phyloP scores from a whole-genome alignment of 2,888 invertebrate species.

The Rhodophaea formosa region DNA sequence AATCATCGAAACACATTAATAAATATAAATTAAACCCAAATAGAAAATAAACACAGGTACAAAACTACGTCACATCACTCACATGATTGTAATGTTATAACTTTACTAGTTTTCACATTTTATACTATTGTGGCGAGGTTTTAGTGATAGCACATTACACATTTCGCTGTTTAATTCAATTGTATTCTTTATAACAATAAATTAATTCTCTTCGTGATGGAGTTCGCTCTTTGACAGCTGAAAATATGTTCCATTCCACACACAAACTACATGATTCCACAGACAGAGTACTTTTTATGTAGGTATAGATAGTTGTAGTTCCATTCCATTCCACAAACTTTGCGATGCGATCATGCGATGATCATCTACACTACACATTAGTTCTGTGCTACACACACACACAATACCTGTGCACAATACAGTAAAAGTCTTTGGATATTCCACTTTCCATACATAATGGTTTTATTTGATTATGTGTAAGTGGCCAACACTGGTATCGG shows the following conservation, averaged over 20 bases:
- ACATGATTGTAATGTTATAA: constrained; percentile 51
- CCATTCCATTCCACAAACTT: no score
- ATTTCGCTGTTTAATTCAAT: constrained; percentile 5
- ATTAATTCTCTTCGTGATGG: constrained; percentile 10
- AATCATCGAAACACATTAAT: constrained; percentile 3
- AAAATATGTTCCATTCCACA: neutral
- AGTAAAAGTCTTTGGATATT: no score
- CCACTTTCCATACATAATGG: no score
- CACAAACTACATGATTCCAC: no score
- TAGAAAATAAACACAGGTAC: constrained; percentile 41
- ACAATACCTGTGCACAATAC: no score
- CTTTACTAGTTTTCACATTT: constrained; percentile 55
- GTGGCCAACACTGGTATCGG: no score
- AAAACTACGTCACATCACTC: constrained; percentile 49
- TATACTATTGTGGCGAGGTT: constrained; percentile 38
- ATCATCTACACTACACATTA: no score
- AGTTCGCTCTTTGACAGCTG: constrained; percentile 13
- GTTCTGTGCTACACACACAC: no score
- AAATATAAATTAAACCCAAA: neutral
- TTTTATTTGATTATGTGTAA: no score
- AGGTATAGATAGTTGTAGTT: no score
- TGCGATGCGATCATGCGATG: no score
- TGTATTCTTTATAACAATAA: constrained; percentile 13
- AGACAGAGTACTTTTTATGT: no score
- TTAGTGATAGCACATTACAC: constrained; percentile 32